phyloP scores from a whole-genome alignment of 2,888 invertebrate species.

The Anthrax anthrax region DNA sequence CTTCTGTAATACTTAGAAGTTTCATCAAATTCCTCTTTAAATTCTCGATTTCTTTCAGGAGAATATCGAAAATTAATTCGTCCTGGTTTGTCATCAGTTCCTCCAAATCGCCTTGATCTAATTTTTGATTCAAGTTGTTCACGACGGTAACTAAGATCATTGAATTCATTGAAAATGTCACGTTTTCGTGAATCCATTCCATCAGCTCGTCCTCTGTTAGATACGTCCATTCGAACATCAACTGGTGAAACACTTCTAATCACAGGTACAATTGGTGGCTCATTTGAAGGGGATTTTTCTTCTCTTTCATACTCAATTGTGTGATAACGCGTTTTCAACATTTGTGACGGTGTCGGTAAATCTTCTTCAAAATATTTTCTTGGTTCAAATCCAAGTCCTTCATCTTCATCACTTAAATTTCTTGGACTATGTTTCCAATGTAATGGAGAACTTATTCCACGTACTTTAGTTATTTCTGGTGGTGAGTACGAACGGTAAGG shows the following conservation, averaged over 20 bases:
- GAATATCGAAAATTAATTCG: conserved; percentile 15
- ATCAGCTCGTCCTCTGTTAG: conserved; percentile 45
- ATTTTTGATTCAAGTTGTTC: conserved; percentile 63
- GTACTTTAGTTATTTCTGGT: conserved; percentile 19
- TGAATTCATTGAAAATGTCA: conserved; percentile 36
- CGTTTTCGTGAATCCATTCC: conserved; percentile 50
- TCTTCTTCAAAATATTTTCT: conserved; percentile 37
- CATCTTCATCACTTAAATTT: conserved; percentile 56
- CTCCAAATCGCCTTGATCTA: conserved; percentile 41
- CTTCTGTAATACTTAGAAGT: conserved; percentile 40
- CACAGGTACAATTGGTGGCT: conserved; percentile 48
- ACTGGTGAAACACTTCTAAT: conserved; percentile 42
- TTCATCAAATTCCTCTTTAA: conserved; percentile 6
- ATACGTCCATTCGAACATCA: conserved; percentile 11
- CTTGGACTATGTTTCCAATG: conserved; percentile 31
- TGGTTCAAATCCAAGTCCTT: conserved; percentile 58
- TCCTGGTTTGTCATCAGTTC: conserved; percentile 31
- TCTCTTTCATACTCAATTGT: conserved; percentile 8
- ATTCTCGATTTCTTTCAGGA: conserved; percentile 41
- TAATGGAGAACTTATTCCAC: conserved; percentile 21
- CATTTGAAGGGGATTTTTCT: conserved; percentile 25
- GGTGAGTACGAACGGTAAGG: conserved; percentile 11
- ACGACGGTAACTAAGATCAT: conserved; percentile 55
- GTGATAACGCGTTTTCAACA: not conserved
- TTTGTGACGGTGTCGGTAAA: conserved; percentile 7